Evolutionary conservation across 2,888 invertebrate genomes (phyloP), one percentile per base, ranked within the genome.

Genomic region (Sarcophaga variegata): DNA sequence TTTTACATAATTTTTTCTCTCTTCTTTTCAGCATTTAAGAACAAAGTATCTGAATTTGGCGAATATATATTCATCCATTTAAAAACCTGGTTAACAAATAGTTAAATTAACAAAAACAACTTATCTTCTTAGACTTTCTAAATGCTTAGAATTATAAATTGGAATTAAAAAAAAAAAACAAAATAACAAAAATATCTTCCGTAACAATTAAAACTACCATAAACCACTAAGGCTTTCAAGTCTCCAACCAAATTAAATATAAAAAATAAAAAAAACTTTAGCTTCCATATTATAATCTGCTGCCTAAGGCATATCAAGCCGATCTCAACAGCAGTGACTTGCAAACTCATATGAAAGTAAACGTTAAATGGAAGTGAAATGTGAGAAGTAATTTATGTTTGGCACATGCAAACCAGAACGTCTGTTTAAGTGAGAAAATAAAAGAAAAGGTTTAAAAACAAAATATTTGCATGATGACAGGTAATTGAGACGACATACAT

Each of bases 71-170:
- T 92, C 79, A 82, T 92, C 66, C 90, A 90, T 85, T 81, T 92
- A 5, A 90, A 89, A 85, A 88, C 86, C 71, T 92, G 92, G 92
- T 88, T 92, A 76, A 90, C 90, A 80, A 91, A 89, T 70, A 91
- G 90, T 81, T 92, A 86, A 90, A 89, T 14, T 8, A 20, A n/a
- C 59, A 75, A 64, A 75, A 64, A 27, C 1, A 1, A 3, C n/a
- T 60, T 78, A 60, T 66, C 22, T 10, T 25, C 27, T 14, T 20
- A n/a, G 3, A 45, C 14, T 37, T 10, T 37, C 37, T 37, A 37
- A 37, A 37, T 37, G 37, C 37, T 37, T 10, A 37, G 2, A 37
- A 37, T 37, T 37, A 37, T 37, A 77, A 69, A 64, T 20, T 59
- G 1, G 27, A 63, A 49, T 81, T 81, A 76, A 81, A 17, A 69